Conservation (phyloP, 2,113 vertebrate genomes). For the Nycticorax nycticorax region DNA sequence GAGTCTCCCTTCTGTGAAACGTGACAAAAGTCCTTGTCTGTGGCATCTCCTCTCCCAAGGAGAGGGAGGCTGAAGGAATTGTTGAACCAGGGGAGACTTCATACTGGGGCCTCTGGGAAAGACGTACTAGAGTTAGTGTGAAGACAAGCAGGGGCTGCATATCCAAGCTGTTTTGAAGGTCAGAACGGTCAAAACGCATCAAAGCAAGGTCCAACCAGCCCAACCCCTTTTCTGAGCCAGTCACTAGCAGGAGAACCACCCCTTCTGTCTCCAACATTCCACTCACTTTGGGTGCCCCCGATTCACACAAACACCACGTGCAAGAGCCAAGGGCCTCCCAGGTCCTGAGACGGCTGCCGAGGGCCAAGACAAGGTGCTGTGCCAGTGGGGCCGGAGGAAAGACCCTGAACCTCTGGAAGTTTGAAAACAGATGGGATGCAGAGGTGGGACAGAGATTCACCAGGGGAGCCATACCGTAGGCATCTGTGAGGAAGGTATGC, state of each 20-base stretch:
- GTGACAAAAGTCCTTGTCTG: not conserved
- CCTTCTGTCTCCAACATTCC: not conserved
- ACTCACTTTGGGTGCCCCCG: fast-evolving
- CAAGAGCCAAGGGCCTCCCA: not conserved
- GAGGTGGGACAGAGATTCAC: not conserved
- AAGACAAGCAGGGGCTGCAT: not conserved
- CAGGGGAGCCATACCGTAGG: not conserved
- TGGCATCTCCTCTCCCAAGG: not conserved
- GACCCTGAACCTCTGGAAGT: not conserved
- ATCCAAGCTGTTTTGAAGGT: not conserved
- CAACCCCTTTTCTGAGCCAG: not conserved
- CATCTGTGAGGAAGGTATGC: not conserved
- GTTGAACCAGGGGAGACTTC: not conserved
- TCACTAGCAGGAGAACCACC: not conserved
- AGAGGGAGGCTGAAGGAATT: not conserved
- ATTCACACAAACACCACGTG: not conserved
- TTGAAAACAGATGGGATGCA: not conserved
- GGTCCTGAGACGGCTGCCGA: not conserved
- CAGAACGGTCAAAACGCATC: not conserved
- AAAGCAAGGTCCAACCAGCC: not conserved
- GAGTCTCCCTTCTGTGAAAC: not conserved
- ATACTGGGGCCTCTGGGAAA: not conserved
- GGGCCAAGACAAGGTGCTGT: fast-evolving
- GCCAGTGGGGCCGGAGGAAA: fast-evolving
- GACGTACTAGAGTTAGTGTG: not conserved